Conservation (phyloP, 2,888 invertebrate species). For the Drosophila setosimentum region DNA sequence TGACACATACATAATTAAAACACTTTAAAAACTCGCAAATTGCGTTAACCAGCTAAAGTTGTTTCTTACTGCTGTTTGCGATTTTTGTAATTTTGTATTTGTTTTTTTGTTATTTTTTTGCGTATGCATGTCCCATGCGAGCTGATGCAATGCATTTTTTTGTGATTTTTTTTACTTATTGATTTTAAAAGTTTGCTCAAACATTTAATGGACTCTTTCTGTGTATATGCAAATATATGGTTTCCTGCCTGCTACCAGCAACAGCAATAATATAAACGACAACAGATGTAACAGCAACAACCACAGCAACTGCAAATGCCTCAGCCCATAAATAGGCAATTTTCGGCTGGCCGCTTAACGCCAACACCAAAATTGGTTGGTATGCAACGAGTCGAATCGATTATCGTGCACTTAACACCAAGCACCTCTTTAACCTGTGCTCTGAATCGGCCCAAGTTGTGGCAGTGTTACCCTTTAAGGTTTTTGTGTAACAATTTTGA, state of each 20-base stretch:
- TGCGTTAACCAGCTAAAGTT: slow-evolving; percentile 55
- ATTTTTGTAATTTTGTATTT: slow-evolving; percentile 1
- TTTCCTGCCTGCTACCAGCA: slow-evolving; percentile 57
- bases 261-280: slow-evolving; percentile 10
- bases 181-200: slow-evolving; percentile 8
- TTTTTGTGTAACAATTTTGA: slow-evolving; percentile 68
- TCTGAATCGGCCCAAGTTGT: slow-evolving; percentile 27
- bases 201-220: slow-evolving; percentile 55
- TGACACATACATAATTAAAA: slow-evolving; percentile 68
- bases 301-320: slow-evolving; percentile 28
- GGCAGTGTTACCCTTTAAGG: slow-evolving; percentile 71
- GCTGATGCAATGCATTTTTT: slow-evolving; percentile 59
- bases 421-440: slow-evolving; percentile 75
- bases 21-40: slow-evolving; percentile 52
- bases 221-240: slow-evolving; percentile 71
- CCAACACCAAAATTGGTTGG: slow-evolving; percentile 67
- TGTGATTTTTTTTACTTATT: slow-evolving; percentile 9
- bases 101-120: slow-evolving; percentile 20
- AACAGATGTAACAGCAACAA: slow-evolving; percentile 11
- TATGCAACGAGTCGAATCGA: slow-evolving; percentile 74
- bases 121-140: slow-evolving; percentile 10
- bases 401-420: slow-evolving; percentile 80
- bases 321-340: slow-evolving; percentile 75
- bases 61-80: slow-evolving; percentile 4
- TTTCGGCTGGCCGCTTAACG: slow-evolving; percentile 75